Percentiles rank a stretch among this genome's conserved stretches.
Evolutionary conservation across 2,113 vertebrate genomes (phyloP).

Genomic region (Psammodynastes pulverulentus): DNA sequence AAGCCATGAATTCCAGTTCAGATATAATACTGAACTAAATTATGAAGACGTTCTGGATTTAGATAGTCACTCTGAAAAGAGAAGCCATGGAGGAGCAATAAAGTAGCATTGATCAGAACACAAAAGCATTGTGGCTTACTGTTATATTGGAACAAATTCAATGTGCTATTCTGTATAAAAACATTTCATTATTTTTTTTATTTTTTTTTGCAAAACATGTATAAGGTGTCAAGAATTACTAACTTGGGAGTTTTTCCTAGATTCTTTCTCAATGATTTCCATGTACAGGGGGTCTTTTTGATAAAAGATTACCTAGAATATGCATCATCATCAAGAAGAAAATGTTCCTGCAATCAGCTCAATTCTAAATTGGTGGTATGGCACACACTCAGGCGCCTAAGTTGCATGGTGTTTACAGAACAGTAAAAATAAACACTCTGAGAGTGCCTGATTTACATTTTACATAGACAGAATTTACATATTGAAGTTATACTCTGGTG

Average conservation of each 20-base stretch:
- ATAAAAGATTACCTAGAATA: neutral
- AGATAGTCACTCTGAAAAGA: neutral
- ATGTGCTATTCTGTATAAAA: neutral
- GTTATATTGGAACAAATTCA: neutral
- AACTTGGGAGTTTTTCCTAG: neutral
- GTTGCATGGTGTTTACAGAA: neutral
- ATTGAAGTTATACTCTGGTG: neutral
- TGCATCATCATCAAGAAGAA: neutral
- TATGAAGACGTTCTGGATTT: neutral
- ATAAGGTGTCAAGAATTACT: neutral
- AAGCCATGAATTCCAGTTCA: neutral
- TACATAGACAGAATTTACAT: neutral
- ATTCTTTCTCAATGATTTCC: neutral
- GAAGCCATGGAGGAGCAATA: neutral
- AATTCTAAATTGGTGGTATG: neutral
- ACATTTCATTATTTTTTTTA: neutral
- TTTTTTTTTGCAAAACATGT: neutral
- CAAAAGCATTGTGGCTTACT: neutral
- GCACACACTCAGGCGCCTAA: neutral
- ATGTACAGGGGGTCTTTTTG: neutral
- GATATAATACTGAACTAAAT: neutral
- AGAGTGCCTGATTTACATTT: constrained; percentile 4
- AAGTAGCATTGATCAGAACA: neutral
- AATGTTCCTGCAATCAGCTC: neutral
- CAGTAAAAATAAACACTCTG: neutral